Base-by-base conservation (phyloP, 2,113 vertebrate species). In the Mormyrus iriodes region DNA sequence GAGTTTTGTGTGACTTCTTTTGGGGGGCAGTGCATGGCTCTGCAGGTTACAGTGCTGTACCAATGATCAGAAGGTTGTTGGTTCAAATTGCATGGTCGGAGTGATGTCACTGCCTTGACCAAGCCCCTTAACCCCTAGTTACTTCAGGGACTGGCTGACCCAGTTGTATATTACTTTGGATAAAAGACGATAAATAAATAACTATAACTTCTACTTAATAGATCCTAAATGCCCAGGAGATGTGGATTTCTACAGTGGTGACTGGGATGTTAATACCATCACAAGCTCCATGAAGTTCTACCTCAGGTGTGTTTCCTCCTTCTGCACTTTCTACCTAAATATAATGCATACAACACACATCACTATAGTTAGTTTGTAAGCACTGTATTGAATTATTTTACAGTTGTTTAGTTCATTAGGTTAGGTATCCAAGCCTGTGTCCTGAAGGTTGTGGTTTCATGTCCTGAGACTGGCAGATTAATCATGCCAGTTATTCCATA, bases 211-310 rank as follows among this genome's bases (percentile, higher is more conserved):
- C 42, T 91, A 73, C 90, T 17, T 48, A 21, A 48, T n/a, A 99
- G 98, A 98, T 93, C 94, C 96, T 0, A 96, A 96, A 89, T 97
- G 97, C 85, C 97, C 98, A 0, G 97, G 96, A 89, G 97, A 99
- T 0, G 96, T 98, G 90, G 98, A 99, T 93, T 96, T 99, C 85
- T 94, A 97, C 85, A 95, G 92, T 87, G 95, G 90, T 2, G 98
- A 99, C 0, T 97, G 96, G 97, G 98, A 99, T 91, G 95, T 97
- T 91, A 99, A 99, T 94, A 99, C 98, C 10, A 96, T 99, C 91
- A 98, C 98, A 85, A 99, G 98, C 93, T 97, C 98, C 0, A 93
- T 99, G 92, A 99, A 99, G 95, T 99, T 98, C 94, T 99, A 99
- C 93, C 96, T 99, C 90, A 98, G 98, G 98, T 99, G 93, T 69